Conservation (phyloP, 2,113 vertebrate species). For the Taxidea taxus region DNA sequence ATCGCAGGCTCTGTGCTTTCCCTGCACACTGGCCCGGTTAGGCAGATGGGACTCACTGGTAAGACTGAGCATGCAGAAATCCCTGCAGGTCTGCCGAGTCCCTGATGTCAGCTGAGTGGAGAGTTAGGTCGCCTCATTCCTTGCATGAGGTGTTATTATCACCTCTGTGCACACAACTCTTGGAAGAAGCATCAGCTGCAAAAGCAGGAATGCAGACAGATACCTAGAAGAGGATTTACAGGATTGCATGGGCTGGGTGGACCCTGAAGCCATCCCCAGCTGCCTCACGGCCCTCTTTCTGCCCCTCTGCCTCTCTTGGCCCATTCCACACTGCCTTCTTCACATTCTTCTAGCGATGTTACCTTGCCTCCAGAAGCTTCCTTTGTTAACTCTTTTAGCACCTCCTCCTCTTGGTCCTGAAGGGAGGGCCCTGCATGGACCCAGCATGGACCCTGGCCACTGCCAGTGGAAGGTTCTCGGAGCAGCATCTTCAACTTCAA, state of each 20-base stretch:
- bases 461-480: background rate
- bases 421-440: background rate
- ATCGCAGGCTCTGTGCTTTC: background rate
- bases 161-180: background rate
- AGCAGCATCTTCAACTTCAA: background rate
- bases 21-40: background rate
- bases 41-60: background rate
- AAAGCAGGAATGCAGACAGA: background rate
- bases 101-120: background rate
- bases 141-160: background rate
- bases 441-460: background rate
- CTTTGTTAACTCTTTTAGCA: background rate
- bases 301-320: too few relatives aligned
- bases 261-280: background rate
- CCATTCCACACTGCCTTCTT: background rate
- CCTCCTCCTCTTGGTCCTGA: background rate
- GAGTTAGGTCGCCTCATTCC: background rate
- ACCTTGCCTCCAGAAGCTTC: background rate
- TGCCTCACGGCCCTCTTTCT: accelerated
- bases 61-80: background rate
- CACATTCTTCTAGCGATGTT: background rate
- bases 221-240: accelerated
- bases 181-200: background rate
- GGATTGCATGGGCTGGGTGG: accelerated
- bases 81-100: background rate